Evolutionary conservation across 1,140 invertebrate genomes (phyloP).

Genomic region (Philotrypesis tridentata): DNA sequence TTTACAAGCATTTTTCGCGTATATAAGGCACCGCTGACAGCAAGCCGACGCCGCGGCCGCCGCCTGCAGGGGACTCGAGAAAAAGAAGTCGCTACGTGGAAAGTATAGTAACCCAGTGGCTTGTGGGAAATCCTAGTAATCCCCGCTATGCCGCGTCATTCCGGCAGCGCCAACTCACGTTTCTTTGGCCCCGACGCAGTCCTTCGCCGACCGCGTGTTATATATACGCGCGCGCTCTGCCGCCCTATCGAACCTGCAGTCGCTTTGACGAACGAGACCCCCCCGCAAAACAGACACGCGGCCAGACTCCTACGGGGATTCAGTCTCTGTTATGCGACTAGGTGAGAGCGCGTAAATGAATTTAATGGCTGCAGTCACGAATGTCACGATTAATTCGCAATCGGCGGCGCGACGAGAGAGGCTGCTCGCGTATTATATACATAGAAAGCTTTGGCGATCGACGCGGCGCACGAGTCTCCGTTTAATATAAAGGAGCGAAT

Average conservation of each 20-base stretch:
- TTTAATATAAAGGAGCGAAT: too few relatives aligned
- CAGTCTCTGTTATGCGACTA: too few relatives aligned
- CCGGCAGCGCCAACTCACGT: constrained; percentile 33
- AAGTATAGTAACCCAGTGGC: constrained; percentile 50
- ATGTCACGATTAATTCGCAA: too few relatives aligned
- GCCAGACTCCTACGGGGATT: too few relatives aligned
- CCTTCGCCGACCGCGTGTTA: too few relatives aligned
- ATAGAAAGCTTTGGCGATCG: neutral
- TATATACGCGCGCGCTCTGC: too few relatives aligned
- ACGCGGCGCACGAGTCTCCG: neutral
- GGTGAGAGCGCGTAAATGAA: too few relatives aligned
- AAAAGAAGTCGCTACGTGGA: constrained; percentile 40
- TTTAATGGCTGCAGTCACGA: too few relatives aligned
- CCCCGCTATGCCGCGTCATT: constrained; percentile 38
- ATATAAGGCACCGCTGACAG: constrained; percentile 38
- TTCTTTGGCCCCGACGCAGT: constrained; percentile 35
- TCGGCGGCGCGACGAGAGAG: too few relatives aligned
- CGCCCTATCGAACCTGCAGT: constrained; percentile 30
- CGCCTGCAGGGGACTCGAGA: neutral
- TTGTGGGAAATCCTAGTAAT: constrained; percentile 49
- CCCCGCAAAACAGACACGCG: neutral
- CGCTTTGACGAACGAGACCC: constrained; percentile 45
- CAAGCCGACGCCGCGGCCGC: neutral
- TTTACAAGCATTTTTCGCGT: constrained; percentile 42
- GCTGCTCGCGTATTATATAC: too few relatives aligned